These are phyloP conservation scores for Zapornia atra DNA, from an alignment of 2,113 vertebrate genomes.

Conservation along the genomic window DNA sequence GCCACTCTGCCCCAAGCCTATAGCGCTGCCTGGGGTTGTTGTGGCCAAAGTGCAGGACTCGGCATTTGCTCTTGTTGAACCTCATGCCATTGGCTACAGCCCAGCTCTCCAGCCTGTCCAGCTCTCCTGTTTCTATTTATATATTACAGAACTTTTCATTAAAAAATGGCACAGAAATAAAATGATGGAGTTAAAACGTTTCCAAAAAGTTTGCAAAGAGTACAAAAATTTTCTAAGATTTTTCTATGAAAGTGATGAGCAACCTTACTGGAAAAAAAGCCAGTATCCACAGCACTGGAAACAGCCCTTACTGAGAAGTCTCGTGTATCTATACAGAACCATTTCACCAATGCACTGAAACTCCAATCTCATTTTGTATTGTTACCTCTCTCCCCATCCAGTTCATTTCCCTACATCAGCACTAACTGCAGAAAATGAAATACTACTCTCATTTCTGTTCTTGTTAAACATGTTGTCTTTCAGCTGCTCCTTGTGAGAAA, in stretches of 20 bases:
- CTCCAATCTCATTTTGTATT: neutral
- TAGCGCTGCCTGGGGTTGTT: too few relatives aligned
- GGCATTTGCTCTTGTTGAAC: too few relatives aligned
- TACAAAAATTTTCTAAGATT: neutral
- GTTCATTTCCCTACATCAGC: neutral
- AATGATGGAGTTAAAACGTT: neutral
- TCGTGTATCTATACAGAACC: neutral
- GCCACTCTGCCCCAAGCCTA: too few relatives aligned
- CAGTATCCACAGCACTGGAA: neutral
- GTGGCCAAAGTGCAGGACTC: too few relatives aligned
- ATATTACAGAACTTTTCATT: neutral
- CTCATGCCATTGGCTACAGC: too few relatives aligned
- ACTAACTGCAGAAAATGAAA: neutral
- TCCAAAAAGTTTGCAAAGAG: neutral
- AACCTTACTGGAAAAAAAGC: neutral
- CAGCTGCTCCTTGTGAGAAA: neutral
- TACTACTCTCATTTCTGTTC: neutral
- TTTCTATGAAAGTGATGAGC: neutral
- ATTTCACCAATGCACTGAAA: neutral
- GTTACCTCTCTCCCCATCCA: neutral
- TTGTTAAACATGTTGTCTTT: neutral
- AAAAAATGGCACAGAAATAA: neutral
- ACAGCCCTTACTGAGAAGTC: neutral
- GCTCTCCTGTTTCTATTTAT: too few relatives aligned
- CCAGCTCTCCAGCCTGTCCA: too few relatives aligned